Evolutionary conservation across 1,140 invertebrate genomes (phyloP), one percentile per base, ranked within the genome.

Genomic region (Zaprionus nigranus): DNA sequence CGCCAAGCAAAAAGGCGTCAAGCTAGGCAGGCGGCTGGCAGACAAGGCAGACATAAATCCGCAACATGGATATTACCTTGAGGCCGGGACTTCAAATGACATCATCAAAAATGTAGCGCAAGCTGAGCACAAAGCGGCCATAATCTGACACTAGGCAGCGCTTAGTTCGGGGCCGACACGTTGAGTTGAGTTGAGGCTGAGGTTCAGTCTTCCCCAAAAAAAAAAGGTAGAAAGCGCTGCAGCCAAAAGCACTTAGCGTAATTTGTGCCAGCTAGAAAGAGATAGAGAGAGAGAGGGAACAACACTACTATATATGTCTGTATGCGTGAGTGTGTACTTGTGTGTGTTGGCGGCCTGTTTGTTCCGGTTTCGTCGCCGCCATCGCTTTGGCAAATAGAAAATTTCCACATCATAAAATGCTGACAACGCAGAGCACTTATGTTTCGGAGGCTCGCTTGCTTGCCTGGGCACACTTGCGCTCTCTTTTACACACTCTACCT

Each of bases 231-330:
- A 88, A 88, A 87, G 70, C 73, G 78, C 15, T 85, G 85, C 78
- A 88, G 85, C 85, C 78, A 34, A 88, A 88, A 88, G 85, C 85
- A 88, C 85, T 88, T 88, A 88, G 85, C 72, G 85, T 88, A 88
- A 88, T 88, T 88, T 88, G 85, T 71, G 75, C 85, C 66, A 28
- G 68, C 51, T 60, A 70, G 58, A 22, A 57, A 72, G 49, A 64
- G 22, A n/a, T n/a, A 61, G 26, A 64, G 30, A 60, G 20, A 30
- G 34, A 70, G 64, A 40, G 57, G 28, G 62, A 7, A 20, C 6
- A 60, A 0, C 20, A 38, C 12, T 12, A 17, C 15, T 12, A 17
- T 43, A 11, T 30, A 30, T 46, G 22, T 34, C 13, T 56, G 38
- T 60, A 24, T 24, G 24, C 2, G n/a, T n/a, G 40, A 56, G 34